phyloP scores from a whole-genome alignment of 2,888 invertebrate species.

The Xestoiulus laeticollis region DNA sequence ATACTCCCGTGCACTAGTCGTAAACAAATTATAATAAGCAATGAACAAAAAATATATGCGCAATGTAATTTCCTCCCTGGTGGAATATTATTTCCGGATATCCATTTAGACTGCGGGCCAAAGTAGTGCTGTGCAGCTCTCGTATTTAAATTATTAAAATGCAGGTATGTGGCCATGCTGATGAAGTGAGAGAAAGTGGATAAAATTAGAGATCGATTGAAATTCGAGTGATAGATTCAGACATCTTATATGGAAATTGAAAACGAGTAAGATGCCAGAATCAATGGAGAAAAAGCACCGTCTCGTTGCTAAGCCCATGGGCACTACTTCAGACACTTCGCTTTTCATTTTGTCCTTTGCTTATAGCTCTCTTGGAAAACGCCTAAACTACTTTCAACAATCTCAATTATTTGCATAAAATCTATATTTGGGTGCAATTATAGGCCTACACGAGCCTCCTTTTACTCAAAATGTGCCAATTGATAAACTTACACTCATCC shows the following conservation, averaged over 20 bases:
- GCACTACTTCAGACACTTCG: conserved; percentile 40
- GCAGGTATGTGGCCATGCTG: not conserved
- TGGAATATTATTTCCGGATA: conserved; percentile 38
- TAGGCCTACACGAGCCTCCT: not conserved
- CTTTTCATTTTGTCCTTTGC: not conserved
- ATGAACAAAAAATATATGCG: conserved; percentile 41
- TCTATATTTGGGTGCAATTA: conserved; percentile 38
- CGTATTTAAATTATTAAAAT: conserved; percentile 40
- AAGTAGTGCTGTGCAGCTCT: not conserved
- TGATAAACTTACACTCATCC: not conserved
- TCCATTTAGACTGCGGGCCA: conserved; percentile 41
- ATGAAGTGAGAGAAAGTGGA: conserved; percentile 27
- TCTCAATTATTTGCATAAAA: conserved; percentile 40
- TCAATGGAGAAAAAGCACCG: conserved; percentile 3
- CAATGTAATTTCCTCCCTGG: conserved; percentile 41
- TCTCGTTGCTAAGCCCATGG: conserved; percentile 43
- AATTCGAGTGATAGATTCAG: conserved; percentile 43
- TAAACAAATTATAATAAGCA: conserved; percentile 43
- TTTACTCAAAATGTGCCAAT: not conserved
- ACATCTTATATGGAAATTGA: conserved; percentile 41
- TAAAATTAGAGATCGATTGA: conserved; percentile 43
- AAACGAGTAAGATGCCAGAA: conserved; percentile 30
- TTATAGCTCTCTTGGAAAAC: not conserved
- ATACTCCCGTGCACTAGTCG: not conserved
- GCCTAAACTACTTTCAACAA: conserved; percentile 40